Evolutionary conservation across 2,797 vertebrate species (phyloP).

Genomic region (Pipistrellus nathusii): DNA sequence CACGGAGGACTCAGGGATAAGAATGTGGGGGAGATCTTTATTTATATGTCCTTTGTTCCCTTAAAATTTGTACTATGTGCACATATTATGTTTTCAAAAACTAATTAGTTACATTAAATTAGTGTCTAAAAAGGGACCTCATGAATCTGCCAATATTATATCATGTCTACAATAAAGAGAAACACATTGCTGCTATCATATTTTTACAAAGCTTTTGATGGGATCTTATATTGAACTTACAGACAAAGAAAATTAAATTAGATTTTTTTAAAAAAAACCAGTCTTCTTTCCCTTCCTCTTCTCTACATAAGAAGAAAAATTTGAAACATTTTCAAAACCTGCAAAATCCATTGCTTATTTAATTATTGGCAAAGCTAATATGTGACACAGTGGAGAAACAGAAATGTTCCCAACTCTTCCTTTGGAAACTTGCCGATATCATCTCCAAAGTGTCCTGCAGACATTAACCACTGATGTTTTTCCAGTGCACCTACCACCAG

Average conservation of each 20-base stretch:
- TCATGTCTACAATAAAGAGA: neutral
- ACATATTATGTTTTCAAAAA: conserved; percentile 50
- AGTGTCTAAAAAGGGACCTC: neutral
- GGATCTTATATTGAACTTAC: neutral
- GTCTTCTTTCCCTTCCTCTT: neutral
- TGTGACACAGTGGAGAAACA: conserved; percentile 62
- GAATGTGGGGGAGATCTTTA: neutral
- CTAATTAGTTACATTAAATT: conserved; percentile 2
- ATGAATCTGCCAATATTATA: neutral
- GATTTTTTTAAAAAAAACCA: neutral
- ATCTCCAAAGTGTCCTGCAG: conserved; percentile 41
- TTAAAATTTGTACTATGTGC: conserved; percentile 33
- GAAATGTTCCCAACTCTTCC: conserved; percentile 47
- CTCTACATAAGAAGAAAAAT: neutral
- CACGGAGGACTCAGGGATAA: neutral
- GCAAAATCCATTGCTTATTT: neutral
- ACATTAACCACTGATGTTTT: neutral
- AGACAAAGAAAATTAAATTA: conserved; percentile 55
- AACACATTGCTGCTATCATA: neutral
- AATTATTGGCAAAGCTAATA: neutral
- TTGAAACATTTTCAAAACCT: neutral
- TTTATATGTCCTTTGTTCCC: conserved; percentile 13
- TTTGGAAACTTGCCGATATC: conserved; percentile 32
- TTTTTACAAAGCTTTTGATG: conserved; percentile 35
- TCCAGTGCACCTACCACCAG: neutral